Percentiles rank a stretch among this genome's conserved stretches.
These are phyloP conservation scores for Asarcornis scutulata DNA, from an alignment of 2,113 vertebrate species.

Conservation along the genomic window DNA sequence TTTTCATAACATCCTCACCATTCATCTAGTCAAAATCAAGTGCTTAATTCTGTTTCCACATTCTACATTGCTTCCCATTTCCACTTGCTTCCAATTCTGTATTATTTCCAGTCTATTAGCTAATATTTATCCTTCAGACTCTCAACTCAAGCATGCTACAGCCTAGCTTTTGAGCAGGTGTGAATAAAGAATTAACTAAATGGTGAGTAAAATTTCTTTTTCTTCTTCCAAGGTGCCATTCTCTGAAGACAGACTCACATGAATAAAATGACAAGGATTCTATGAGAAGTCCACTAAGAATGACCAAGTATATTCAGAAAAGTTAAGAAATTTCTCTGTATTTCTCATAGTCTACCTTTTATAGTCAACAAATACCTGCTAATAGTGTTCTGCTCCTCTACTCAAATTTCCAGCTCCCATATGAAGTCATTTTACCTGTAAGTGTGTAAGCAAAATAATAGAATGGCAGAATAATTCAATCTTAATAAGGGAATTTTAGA, in stretches of 20 bases:
- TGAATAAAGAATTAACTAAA: not conserved
- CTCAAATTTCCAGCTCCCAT: not conserved
- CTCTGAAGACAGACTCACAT: not conserved
- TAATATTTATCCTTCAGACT: not conserved
- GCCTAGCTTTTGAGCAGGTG: not conserved
- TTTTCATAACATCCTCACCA: not conserved
- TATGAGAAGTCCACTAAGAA: not conserved
- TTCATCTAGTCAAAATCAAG: not conserved
- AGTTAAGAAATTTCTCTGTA: not conserved
- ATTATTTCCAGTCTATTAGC: not conserved
- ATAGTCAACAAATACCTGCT: not conserved
- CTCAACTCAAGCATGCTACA: not conserved
- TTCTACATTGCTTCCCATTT: no score
- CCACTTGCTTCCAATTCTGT: no score
- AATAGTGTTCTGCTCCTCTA: not conserved
- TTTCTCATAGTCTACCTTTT: not conserved
- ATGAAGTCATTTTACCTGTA: not conserved
- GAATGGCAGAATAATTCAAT: not conserved
- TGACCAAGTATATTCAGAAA: not conserved
- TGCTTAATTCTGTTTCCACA: not conserved
- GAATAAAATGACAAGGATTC: not conserved
- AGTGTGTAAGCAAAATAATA: slow-evolving; percentile 3
- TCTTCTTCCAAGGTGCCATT: not conserved
- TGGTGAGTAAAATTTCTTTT: not conserved
- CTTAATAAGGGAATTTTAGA: not conserved